Conservation (phyloP, 2,113 vertebrate genomes). For the Shinisaurus crocodilurus region DNA sequence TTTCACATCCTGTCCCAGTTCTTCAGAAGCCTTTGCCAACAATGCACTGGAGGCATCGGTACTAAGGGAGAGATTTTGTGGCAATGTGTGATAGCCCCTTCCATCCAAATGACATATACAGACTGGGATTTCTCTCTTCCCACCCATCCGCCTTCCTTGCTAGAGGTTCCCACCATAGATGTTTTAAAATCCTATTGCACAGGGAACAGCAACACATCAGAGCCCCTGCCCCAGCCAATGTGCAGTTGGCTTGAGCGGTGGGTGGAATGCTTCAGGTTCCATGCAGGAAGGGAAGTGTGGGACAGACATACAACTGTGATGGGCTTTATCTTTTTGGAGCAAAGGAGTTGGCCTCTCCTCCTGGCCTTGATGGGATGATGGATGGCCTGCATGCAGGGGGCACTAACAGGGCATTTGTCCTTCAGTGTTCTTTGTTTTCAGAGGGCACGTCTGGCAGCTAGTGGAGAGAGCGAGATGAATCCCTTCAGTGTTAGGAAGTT, state of each 20-base stretch:
- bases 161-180: neutral
- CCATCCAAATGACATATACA: neutral
- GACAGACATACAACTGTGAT: neutral
- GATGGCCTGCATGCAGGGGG: conserved; percentile 18
- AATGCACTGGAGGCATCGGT: neutral
- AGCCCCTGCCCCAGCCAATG: neutral
- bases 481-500: conserved; percentile 13
- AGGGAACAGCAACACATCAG: neutral
- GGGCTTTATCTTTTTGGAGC: conserved; percentile 2
- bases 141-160: neutral
- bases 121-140: no score
- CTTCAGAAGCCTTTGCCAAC: neutral
- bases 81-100: neutral
- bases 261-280: neutral
- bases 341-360: neutral
- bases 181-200: neutral
- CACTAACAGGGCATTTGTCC: conserved; percentile 16
- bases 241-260: neutral
- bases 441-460: conserved; percentile 21
- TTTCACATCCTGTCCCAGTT: neutral
- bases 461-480: conserved; percentile 22
- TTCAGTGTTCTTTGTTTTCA: conserved; percentile 14
- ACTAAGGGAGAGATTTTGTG: neutral
- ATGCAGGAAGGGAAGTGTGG: neutral
- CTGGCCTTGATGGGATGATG: conserved; percentile 22